phyloP scores from a whole-genome alignment of 2,113 vertebrate genomes.

The Rallus limicola region DNA sequence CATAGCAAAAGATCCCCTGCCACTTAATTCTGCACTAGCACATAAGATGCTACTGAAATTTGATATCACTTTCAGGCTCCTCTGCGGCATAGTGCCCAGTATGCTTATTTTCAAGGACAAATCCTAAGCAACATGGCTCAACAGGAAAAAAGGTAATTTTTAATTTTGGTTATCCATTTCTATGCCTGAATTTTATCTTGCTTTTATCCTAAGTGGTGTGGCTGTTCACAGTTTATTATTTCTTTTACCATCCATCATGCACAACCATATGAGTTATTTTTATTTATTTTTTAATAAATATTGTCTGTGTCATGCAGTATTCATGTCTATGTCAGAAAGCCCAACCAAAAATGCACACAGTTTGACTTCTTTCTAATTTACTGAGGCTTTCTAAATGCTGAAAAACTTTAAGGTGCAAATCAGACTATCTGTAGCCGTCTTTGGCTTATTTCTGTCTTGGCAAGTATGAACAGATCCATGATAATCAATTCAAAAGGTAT shows the following conservation, averaged over 20 bases:
- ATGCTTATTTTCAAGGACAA: not conserved
- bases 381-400: not conserved
- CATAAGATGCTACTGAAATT: not conserved
- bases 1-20: not conserved
- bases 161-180: not conserved
- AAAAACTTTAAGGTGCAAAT: conserved; percentile 6
- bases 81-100: not conserved
- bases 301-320: not conserved
- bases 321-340: not conserved
- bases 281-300: not conserved
- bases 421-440: not conserved
- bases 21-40: not conserved
- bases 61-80: not conserved
- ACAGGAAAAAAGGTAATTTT: not conserved
- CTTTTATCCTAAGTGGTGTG: not conserved
- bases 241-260: not conserved
- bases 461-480: conserved; percentile 24
- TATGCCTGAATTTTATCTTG: not conserved
- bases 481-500: conserved; percentile 59
- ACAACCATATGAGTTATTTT: not conserved
- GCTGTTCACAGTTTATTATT: not conserved
- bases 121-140: not conserved
- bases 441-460: not conserved
- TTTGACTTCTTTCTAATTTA: not conserved
- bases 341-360: not conserved